A percentile compares a stretch with the other conserved stretches of the same genome.
Conservation (phyloP, 2,797 vertebrate species). For the Cheirogaleus major region DNA sequence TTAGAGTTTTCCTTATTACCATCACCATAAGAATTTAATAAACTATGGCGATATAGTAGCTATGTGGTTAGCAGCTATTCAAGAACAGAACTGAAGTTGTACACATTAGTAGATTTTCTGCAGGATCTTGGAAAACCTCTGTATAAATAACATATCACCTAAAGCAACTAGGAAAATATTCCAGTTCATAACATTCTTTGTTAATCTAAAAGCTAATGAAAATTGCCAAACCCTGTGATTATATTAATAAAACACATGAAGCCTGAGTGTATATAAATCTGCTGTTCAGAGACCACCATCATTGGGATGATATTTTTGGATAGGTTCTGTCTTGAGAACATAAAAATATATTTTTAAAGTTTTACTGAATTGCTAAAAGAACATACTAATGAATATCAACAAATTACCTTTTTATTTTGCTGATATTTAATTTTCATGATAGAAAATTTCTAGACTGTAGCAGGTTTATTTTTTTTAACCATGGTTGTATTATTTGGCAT, state of each 20-base stretch:
- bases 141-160: conserved; percentile 8
- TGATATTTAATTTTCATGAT: background rate
- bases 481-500: conserved; percentile 27
- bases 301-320: conserved; percentile 37
- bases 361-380: conserved; percentile 37
- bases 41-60: background rate
- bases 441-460: too few species aligned
- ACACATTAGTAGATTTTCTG: background rate
- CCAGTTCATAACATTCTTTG: conserved; percentile 6
- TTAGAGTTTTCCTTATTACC: background rate
- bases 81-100: background rate
- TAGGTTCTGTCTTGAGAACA: background rate
- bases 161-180: conserved; percentile 27
- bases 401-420: conserved; percentile 5
- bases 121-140: background rate
- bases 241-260: conserved; percentile 23
- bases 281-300: conserved; percentile 48
- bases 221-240: conserved; percentile 6
- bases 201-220: conserved; percentile 44
- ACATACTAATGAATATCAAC: conserved; percentile 20
- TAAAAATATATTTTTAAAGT: conserved; percentile 33
- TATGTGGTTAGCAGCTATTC: background rate
- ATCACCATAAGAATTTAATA: background rate
- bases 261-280: background rate
- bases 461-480: background rate